Conservation (phyloP, 92 coral and sea anemone species). For the Porites evermanni region DNA sequence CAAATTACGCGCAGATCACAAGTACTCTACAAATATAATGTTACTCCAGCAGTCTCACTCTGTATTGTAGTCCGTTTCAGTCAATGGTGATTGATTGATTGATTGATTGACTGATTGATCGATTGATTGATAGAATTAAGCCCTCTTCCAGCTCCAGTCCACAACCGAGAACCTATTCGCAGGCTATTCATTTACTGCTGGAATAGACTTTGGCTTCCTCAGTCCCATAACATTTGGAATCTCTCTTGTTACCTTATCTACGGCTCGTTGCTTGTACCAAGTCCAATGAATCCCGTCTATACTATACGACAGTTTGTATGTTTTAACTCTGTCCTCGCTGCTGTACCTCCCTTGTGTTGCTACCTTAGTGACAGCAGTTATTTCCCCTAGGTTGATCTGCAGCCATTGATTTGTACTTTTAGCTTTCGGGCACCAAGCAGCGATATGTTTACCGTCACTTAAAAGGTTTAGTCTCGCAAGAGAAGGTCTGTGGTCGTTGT, state of each 20-base stretch:
- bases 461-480: slow-evolving; percentile 24
- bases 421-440: slow-evolving; percentile 13
- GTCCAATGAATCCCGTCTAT: slow-evolving; percentile 53
- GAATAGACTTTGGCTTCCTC: no score
- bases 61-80: no score
- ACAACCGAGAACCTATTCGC: no score
- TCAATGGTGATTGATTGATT: no score
- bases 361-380: slow-evolving; percentile 28
- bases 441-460: slow-evolving; percentile 4
- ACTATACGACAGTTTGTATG: slow-evolving; percentile 37
- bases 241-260: slow-evolving; percentile 22
- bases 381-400: slow-evolving; percentile 26
- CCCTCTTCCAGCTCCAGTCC: no score
- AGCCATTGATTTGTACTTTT: slow-evolving; percentile 46
- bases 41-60: no score
- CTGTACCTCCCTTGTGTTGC: slow-evolving; percentile 49
- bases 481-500: slow-evolving; percentile 10
- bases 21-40: no score
- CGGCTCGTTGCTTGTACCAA: slow-evolving; percentile 25
- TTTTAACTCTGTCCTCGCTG: slow-evolving; percentile 39
- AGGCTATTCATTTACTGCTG: no score
- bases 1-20: no score
- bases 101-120: no score
- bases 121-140: no score
- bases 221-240: no score